Evolutionary conservation across 2,888 invertebrate genomes (phyloP).

Genomic region (Cyaniris semiargus): DNA sequence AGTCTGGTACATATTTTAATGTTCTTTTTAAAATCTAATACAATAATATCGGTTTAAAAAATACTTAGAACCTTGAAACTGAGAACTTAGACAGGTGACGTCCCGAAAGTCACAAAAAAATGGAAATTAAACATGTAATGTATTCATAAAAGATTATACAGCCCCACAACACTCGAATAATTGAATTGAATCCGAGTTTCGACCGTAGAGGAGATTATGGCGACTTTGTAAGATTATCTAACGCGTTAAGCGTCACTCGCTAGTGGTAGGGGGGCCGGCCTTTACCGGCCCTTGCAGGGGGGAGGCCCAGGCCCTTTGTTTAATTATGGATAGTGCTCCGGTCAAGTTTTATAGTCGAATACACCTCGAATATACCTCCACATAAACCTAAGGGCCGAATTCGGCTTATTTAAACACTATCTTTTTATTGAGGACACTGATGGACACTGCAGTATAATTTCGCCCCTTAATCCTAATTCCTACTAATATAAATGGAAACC

Average conservation of each 20-base stretch:
- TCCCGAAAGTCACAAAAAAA: constrained; percentile 16
- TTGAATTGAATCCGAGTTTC: constrained; percentile 73
- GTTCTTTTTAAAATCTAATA: no score
- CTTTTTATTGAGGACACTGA: neutral
- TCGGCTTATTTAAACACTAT: constrained; percentile 7
- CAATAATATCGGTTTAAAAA: no score
- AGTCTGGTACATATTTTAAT: no score
- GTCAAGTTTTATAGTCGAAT: constrained; percentile 33
- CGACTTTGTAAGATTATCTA: constrained; percentile 75
- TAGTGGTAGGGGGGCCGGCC: constrained; percentile 55
- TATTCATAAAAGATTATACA: constrained; percentile 68
- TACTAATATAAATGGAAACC: neutral
- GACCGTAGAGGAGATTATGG: constrained; percentile 70
- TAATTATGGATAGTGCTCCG: constrained; percentile 56
- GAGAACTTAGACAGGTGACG: neutral
- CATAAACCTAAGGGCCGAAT: constrained; percentile 1
- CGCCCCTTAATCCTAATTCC: neutral
- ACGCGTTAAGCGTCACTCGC: constrained; percentile 70
- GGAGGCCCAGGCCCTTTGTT: constrained; percentile 57
- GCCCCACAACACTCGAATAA: constrained; percentile 67
- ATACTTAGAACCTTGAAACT: neutral
- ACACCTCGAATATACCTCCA: constrained; percentile 24
- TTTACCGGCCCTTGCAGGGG: constrained; percentile 52
- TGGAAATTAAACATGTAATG: constrained; percentile 17
- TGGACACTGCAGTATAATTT: constrained; percentile 13